These are phyloP conservation scores for Sporophila hypoxantha DNA, from an alignment of 2,113 vertebrate species.

Conservation along the genomic window DNA sequence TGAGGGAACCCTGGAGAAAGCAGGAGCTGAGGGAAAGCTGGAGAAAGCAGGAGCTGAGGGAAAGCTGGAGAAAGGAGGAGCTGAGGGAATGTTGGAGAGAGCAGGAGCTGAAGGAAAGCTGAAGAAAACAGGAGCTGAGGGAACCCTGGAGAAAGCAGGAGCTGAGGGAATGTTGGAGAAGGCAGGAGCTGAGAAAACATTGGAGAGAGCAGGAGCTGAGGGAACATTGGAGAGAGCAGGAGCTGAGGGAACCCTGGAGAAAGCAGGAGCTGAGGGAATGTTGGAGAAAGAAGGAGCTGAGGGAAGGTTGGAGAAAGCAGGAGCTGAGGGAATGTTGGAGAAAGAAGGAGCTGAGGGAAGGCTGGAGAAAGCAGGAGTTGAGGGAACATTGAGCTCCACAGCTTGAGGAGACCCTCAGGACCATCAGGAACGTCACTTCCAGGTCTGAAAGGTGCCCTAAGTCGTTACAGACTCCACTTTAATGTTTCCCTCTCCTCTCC, in stretches of 20 bases:
- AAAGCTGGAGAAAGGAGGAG: fast-evolving
- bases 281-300: too few relatives aligned
- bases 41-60: neutral
- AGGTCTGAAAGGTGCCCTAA: neutral
- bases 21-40: fast-evolving
- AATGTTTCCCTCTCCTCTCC: neutral
- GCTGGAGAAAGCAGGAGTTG: fast-evolving
- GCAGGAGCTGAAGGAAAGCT: neutral
- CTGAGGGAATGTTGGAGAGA: fast-evolving
- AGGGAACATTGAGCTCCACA: neutral
- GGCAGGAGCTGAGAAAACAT: neutral
- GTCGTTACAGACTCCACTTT: neutral
- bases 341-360: neutral
- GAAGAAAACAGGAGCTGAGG: neutral
- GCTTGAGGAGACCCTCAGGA: neutral
- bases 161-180: fast-evolving
- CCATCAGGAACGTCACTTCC: fast-evolving
- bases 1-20: fast-evolving
- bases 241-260: too few relatives aligned
- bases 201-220: neutral
- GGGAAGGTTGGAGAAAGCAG: too few relatives aligned
- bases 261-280: too few relatives aligned
- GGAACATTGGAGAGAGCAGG: fast-evolving
- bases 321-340: too few relatives aligned
- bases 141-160: fast-evolving